Base-by-base conservation (phyloP, 2,888 invertebrate genomes). In the Andrena fulva region DNA sequence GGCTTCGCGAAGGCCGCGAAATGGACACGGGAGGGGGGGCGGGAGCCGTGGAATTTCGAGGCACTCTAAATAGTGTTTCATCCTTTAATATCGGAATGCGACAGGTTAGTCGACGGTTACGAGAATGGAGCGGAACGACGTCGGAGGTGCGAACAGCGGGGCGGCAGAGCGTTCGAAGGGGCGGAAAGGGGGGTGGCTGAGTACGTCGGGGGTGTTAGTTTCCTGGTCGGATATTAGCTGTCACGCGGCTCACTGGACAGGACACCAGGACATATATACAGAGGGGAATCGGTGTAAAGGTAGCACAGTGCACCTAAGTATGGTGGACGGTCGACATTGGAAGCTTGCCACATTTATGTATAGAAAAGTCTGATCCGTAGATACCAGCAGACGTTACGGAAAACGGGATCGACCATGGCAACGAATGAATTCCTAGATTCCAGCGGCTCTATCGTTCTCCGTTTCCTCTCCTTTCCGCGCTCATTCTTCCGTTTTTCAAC, bases 171-270 rank as follows among this genome's bases (percentile, higher is more conserved):
- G 8, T 10, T 12, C 76, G 76, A 77, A 81, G 80, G 64, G 69
- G 71, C 31, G 84, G 35, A 84, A 85, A 84, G 89, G 90, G 90
- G 42, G 90, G 90, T 88, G 89, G 91, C 90, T 77, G 64, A 82
- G 74, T 75, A 66, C 56, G 78, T 85, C 70, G 69, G 90, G 91
- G 91, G 92, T 91, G 92, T 92, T 92, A 92, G 92, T 93, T 93
- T 93, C 93, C 93, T 91, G 91, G 91, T 89, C 92, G 93, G 93
- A 93, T 94, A 94, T 94, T 94, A 93, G 93, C 93, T 93, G 93
- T 94, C 93, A 93, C 91, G 92, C 92, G 92, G 91, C 93, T 93
- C 92, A 92, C 91, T 93, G 93, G 93, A 93, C 93, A 92, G 91
- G 91, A 91, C 91, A 90, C 88, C 88, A 86, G 85, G 27, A 89